Evolutionary conservation across 35 echinoderm and acorn worm genomes (phyloP), one percentile per base, ranked within the genome.

Genomic region (Chiridota heheva): DNA sequence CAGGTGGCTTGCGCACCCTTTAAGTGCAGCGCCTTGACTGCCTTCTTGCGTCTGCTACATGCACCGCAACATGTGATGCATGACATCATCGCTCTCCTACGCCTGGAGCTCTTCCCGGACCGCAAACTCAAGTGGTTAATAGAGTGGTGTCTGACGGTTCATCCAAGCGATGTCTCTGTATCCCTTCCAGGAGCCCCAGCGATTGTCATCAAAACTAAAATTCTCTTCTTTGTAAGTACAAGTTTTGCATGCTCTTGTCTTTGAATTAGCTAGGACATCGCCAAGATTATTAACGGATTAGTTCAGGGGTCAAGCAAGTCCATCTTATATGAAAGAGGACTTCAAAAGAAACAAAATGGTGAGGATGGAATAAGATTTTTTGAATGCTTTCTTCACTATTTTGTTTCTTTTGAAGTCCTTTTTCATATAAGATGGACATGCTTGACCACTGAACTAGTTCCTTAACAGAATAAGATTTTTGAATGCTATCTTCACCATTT

Each of bases 1-100:
- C 49, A 97, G 94, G 94, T 97, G 53, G 94, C 70, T 8, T 97
- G 94, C 60, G 84, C 94, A 28, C 94, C 94, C 8, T 97, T 86
- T 75, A 97, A 97, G 40, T 33, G 45, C 25, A 91, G 80, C 22
- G 73, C 79, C 25, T 61, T 97, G 44, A 78, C 56, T 0, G 83
- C 94, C 3, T 97, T 97, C 58, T 40, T 71, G 7, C 84, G 94
- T 25, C 63, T 91, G 20, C 80, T 91, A 66, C 49, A 72, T 5
- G 94, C 84, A 5, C 46, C 81, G 32, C 68, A 78, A 13, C 33
- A 61, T 10, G 87, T 97, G 31, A 43, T 97, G 36, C 87, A 91
- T 42, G 89, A 97, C 45, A 78, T 87, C 40, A 87, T 97, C 44
- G 73, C 91, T 58, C 48, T 97, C 26, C 81, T 91, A 53, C 84